Evolutionary conservation across 1,140 invertebrate species (phyloP).

Genomic region (Diploscapter pachys): DNA sequence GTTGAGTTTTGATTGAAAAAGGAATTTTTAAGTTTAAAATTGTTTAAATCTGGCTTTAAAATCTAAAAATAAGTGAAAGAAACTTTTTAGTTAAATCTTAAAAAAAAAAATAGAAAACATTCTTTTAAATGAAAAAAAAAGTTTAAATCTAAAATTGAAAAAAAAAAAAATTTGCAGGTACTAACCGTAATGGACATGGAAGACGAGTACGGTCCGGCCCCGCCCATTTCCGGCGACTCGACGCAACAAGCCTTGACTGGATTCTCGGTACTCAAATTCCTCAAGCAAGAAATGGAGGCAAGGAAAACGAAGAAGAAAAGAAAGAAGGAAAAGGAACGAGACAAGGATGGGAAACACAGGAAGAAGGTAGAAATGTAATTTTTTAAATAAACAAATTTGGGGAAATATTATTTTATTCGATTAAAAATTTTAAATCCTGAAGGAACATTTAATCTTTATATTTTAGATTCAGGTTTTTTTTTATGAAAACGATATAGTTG

Average conservation of each 20-base stretch:
- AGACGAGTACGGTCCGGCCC: conserved; percentile 28
- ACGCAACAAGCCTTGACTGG: conserved; percentile 1
- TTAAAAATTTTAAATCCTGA: too few species aligned
- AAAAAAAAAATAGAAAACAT: too few species aligned
- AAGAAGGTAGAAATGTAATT: too few species aligned
- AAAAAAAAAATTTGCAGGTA: conserved; percentile 1
- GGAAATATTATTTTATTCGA: too few species aligned
- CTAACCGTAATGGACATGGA: conserved; percentile 25
- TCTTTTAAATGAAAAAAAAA: not conserved
- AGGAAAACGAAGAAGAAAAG: conserved; percentile 38
- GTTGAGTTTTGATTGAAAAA: not conserved
- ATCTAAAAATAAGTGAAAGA: conserved; percentile 25
- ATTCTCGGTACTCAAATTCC: conserved; percentile 12
- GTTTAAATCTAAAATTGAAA: not conserved
- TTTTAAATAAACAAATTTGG: too few species aligned
- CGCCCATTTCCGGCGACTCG: not conserved
- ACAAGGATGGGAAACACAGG: conserved; percentile 24
- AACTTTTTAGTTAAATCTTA: too few species aligned
- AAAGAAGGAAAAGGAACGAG: conserved; percentile 37
- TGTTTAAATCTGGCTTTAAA: not conserved
- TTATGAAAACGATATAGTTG: too few species aligned
- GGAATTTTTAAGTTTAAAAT: conserved; percentile 5
- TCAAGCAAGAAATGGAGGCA: conserved; percentile 16
- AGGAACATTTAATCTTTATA: too few species aligned
- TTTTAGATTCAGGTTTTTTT: too few species aligned